A percentile compares a stretch with the other conserved stretches of the same genome.
Conservation (phyloP, 2,113 vertebrate genomes). For the Puffinus mauretanicus region DNA sequence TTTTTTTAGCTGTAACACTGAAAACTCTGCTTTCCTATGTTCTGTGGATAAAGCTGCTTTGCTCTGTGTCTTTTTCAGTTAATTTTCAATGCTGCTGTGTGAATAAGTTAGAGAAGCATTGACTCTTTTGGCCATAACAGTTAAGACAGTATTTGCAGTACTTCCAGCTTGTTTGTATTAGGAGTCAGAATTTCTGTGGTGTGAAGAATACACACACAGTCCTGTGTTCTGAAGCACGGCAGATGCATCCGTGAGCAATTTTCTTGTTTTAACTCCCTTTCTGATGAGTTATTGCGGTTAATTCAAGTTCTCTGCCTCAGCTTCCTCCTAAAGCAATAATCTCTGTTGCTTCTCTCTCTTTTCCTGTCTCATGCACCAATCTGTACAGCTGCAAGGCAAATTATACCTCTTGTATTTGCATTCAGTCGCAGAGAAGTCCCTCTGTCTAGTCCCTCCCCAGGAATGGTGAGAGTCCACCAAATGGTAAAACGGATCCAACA, state of each 20-base stretch:
- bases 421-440: neutral
- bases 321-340: neutral
- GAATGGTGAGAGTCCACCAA: neutral
- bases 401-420: neutral
- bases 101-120: neutral
- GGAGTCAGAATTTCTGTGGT: neutral
- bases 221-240: neutral
- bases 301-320: neutral
- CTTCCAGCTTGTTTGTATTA: neutral
- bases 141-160: neutral
- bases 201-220: neutral
- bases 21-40: neutral
- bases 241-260: neutral
- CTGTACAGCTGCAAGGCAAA: neutral
- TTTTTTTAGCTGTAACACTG: neutral
- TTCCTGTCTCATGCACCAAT: neutral
- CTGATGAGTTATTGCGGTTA: neutral
- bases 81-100: neutral
- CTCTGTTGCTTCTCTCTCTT: neutral
- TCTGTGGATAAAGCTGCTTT: neutral
- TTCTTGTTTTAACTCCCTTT: neutral
- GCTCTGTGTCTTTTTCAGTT: neutral
- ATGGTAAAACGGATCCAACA: neutral
- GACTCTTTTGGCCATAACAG: neutral
- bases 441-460: neutral